phyloP scores from a whole-genome alignment of 2,888 invertebrate genomes.

The Portevinia maculata region DNA sequence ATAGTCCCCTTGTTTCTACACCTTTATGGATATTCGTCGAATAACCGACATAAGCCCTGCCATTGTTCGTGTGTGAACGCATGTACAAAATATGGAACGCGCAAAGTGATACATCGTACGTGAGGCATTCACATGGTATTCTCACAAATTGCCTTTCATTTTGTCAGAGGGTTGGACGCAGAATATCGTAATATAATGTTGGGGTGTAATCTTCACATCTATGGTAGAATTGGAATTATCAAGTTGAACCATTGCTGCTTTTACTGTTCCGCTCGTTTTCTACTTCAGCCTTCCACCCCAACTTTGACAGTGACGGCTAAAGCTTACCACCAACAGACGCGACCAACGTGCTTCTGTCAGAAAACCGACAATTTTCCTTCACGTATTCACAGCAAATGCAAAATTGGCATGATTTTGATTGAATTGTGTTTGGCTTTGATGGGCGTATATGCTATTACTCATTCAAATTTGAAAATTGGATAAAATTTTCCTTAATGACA shows the following conservation, averaged over 20 bases:
- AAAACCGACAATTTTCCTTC: slow-evolving; percentile 31
- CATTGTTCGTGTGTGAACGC: slow-evolving; percentile 1
- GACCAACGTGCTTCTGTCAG: slow-evolving; percentile 31
- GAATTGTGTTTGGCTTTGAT: slow-evolving; percentile 70
- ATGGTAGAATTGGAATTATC: slow-evolving; percentile 8
- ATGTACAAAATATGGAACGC: slow-evolving; percentile 44
- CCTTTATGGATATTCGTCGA: slow-evolving; percentile 33
- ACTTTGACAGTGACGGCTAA: slow-evolving; percentile 23
- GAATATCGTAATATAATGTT: slow-evolving; percentile 29
- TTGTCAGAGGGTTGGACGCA: not conserved
- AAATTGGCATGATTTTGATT: slow-evolving; percentile 71
- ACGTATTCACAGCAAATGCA: slow-evolving; percentile 23
- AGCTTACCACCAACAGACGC: slow-evolving; percentile 15
- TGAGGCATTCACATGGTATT: slow-evolving; percentile 54
- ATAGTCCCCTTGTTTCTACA: slow-evolving; percentile 29
- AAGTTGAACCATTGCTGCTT: slow-evolving; percentile 10
- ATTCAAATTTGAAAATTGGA: slow-evolving; percentile 65
- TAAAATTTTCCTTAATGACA: slow-evolving; percentile 44
- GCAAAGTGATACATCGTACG: slow-evolving; percentile 63
- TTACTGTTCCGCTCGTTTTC: not conserved
- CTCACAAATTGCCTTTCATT: slow-evolving; percentile 39
- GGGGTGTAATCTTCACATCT: slow-evolving; percentile 32
- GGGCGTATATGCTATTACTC: slow-evolving; percentile 45
- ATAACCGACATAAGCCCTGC: slow-evolving; percentile 6
- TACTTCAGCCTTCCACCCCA: not conserved